phyloP scores from a whole-genome alignment of 2,888 invertebrate genomes.

The Noctua comes region DNA sequence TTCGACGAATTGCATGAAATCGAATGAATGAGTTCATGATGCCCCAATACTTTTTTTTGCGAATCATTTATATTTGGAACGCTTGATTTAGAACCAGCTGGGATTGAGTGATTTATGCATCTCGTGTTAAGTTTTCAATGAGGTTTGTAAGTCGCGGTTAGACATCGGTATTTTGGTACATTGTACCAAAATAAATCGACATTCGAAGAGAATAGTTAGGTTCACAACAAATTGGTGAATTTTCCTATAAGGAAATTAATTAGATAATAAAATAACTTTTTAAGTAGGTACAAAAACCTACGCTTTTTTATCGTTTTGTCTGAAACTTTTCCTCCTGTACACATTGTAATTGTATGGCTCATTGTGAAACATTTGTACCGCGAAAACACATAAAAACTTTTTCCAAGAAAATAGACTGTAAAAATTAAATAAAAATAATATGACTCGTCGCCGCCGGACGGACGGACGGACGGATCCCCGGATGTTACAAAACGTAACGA shows the following conservation, averaged over 20 bases:
- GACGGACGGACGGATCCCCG: slow-evolving; percentile 57
- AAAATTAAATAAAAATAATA: slow-evolving; percentile 36
- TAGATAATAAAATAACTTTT: neutral
- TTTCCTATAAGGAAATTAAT: neutral
- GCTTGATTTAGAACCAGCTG: slow-evolving; percentile 47
- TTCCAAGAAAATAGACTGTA: slow-evolving; percentile 41
- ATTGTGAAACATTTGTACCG: slow-evolving; percentile 17
- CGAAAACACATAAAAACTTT: slow-evolving; percentile 1
- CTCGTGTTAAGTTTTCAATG: slow-evolving; percentile 34
- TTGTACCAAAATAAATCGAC: neutral
- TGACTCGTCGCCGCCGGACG: slow-evolving; percentile 12
- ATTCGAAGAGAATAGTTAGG: neutral
- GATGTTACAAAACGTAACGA: slow-evolving; percentile 65
- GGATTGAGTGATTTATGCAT: slow-evolving; percentile 45
- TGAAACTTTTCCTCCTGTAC: neutral
- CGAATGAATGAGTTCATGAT: slow-evolving; percentile 62
- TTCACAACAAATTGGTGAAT: neutral
- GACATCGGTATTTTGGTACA: neutral
- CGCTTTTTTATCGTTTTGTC: neutral
- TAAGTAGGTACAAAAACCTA: neutral
- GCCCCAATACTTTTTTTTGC: slow-evolving; percentile 49
- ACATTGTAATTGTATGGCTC: neutral
- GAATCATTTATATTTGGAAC: slow-evolving; percentile 52
- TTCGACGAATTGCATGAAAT: slow-evolving; percentile 70
- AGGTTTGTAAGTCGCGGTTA: slow-evolving; percentile 20